These are phyloP conservation scores for Luffia ferchaultella DNA, from an alignment of 2,888 invertebrate species.

Conservation along the genomic window DNA sequence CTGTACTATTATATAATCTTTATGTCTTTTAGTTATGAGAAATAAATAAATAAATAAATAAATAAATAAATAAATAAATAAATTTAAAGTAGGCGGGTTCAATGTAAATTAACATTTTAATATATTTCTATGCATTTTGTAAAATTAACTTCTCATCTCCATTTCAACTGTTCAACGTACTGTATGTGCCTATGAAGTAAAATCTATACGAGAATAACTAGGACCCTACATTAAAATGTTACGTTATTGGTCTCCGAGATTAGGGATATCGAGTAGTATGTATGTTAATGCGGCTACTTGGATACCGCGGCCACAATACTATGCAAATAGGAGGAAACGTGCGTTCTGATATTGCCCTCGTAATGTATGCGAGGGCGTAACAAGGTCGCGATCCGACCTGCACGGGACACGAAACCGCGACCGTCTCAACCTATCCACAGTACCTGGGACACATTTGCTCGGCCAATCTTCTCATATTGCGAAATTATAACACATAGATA, in stretches of 20 bases:
- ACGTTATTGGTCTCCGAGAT: slow-evolving; percentile 24
- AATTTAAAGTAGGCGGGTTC: not conserved
- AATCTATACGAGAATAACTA: not conserved
- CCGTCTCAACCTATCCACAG: no score
- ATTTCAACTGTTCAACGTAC: no score
- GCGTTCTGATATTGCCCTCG: slow-evolving; percentile 14
- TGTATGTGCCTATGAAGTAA: no score
- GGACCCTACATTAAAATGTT: slow-evolving; percentile 8
- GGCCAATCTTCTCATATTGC: no score
- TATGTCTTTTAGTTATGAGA: not conserved
- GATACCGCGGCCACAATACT: slow-evolving; percentile 30
- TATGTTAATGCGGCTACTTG: slow-evolving; percentile 41
- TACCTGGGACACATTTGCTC: no score
- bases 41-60: not conserved
- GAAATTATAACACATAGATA: no score
- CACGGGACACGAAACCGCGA: not conserved
- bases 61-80: not conserved
- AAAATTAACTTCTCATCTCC: no score
- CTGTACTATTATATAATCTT: no score
- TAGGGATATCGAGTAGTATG: slow-evolving; percentile 33
- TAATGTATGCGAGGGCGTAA: slow-evolving; percentile 31
- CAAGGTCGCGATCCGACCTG: not conserved
- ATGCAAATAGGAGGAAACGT: slow-evolving; percentile 36
- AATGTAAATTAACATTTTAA: not conserved
- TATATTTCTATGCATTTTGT: no score